Evolutionary conservation across 1,140 invertebrate genomes (phyloP).

Genomic region (Musca vetustissima): DNA sequence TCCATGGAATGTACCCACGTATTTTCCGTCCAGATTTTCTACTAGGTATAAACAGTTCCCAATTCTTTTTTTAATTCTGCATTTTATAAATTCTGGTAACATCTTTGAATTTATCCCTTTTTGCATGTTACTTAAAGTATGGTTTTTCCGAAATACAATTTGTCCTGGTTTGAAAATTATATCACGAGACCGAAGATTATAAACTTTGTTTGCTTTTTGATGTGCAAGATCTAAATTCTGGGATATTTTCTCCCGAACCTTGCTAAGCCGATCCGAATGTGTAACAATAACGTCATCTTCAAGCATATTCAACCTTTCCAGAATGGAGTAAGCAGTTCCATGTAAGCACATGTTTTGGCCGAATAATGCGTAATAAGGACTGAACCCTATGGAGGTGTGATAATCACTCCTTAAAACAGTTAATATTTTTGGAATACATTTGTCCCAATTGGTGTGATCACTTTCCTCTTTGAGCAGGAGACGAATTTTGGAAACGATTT

Average conservation of each 20-base stretch:
- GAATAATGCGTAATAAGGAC: slow-evolving; percentile 10
- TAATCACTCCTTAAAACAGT: background rate
- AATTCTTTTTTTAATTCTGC: background rate
- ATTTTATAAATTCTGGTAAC: background rate
- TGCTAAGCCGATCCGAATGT: background rate
- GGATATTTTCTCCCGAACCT: background rate
- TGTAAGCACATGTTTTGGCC: slow-evolving; percentile 5
- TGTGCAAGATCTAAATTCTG: background rate
- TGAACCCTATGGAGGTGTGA: background rate
- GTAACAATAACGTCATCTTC: background rate
- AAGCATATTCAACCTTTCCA: background rate
- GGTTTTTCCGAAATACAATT: background rate
- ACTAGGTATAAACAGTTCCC: background rate
- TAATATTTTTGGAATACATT: background rate
- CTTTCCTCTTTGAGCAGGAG: background rate
- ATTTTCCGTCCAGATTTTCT: background rate
- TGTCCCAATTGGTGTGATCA: background rate
- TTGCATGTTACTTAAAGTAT: background rate
- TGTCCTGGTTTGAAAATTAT: background rate
- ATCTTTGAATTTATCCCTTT: background rate
- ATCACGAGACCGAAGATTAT: background rate
- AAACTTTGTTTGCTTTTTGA: background rate
- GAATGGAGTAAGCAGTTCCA: background rate
- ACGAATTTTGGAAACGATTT: background rate
- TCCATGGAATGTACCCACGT: slow-evolving; percentile 14